Conservation (phyloP, 2,797 vertebrate genomes). For the Pipistrellus nathusii region DNA sequence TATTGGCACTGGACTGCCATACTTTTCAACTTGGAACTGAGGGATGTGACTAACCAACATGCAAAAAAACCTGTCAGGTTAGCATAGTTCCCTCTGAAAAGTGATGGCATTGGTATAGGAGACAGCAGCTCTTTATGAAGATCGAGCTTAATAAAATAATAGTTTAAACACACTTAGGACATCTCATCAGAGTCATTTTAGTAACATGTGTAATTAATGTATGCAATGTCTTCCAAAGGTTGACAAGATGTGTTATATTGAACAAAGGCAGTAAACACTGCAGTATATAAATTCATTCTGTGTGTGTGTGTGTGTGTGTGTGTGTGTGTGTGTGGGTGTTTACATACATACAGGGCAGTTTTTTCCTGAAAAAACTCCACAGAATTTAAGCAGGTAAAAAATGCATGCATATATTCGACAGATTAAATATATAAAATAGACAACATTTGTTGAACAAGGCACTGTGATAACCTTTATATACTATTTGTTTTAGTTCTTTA, state of each 20-base stretch:
- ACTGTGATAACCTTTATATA: background rate
- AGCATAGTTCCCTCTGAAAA: background rate
- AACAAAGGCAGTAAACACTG: background rate
- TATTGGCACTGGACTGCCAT: accelerated
- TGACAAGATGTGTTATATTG: background rate
- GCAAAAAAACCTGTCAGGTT: no score
- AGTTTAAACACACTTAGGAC: background rate
- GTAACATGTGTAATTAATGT: background rate
- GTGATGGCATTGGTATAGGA: background rate
- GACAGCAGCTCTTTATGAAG: background rate
- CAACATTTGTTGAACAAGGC: background rate
- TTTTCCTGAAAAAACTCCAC: background rate
- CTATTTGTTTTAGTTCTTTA: background rate
- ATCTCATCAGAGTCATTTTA: background rate
- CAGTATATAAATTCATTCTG: background rate
- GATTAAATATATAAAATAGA: background rate
- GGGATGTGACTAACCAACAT: background rate
- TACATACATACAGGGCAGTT: background rate
- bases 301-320: no score
- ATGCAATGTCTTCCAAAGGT: background rate
- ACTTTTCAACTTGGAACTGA: background rate
- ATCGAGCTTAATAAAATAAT: background rate
- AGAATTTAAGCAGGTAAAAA: background rate
- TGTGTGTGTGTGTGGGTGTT: no score
- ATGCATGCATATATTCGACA: background rate